Evolutionary conservation across 1,140 invertebrate genomes (phyloP), one percentile per base, ranked within the genome.

Genomic region (Piezodorus guildinii): DNA sequence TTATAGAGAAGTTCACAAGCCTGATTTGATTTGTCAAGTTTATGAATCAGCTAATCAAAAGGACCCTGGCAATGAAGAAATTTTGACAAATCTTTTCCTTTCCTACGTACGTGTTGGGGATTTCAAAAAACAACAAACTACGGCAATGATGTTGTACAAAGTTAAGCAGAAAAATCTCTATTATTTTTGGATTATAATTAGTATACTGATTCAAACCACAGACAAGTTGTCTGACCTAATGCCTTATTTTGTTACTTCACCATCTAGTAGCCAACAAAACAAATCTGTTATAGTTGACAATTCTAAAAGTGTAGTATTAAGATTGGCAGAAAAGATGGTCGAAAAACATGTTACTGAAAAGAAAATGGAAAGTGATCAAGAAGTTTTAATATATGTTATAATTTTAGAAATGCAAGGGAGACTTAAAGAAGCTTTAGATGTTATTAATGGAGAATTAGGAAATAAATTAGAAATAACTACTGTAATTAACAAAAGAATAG

Each of bases 181-280:
- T 75, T 96, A 95, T 73, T 96, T 96, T 75, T 98, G 95, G 96
- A 88, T 89, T 63, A 86, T 97, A 16, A 96, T 96, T 87, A 96
- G 92, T 74, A 84, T 94, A 72, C 86, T 96, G 17, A 86, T 97
- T 80, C 93, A 96, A 80, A 90, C 90, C 70, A 19, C 27, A 27
- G 19, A 49, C 10, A 34, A 39, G 10, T 25, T 56, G 17, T 25
- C 46, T 4, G 62, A 63, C 16, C 14, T 56, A 71, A 63, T 51
- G 39, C 25, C 27, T 46, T 59, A 63, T 27, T 63, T 49, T 43
- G 15, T 21, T 4, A 19, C 23, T 16, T 44, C 60, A 23, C 45
- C 67, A 69, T 12, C 66, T 64, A 23, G 17, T 21, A 4, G 17
- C 9, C 19, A 19, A 21, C 27, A 56, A 15, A 23, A 56, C 27